Conservation (phyloP, 2,797 vertebrate genomes). For the Zenarchopterus dispar region DNA sequence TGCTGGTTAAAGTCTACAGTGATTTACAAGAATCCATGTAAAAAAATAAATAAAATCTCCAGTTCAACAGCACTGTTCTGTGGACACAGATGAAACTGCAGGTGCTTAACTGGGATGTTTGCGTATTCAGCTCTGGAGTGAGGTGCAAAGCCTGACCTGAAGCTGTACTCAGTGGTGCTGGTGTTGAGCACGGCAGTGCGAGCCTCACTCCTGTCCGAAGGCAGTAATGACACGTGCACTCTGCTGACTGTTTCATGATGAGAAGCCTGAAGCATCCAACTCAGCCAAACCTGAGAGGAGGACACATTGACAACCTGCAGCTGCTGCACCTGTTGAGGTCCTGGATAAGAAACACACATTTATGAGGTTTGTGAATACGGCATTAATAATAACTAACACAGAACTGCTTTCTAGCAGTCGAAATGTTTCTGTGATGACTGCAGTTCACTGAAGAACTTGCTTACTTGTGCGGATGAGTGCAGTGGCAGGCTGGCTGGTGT, state of each 20-base stretch:
- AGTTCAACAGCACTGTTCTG: slow-evolving; percentile 28
- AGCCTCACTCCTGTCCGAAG: slow-evolving; percentile 77
- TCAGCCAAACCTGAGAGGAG: slow-evolving; percentile 88
- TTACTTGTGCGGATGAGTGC: slow-evolving; percentile 93
- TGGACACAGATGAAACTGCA: slow-evolving; percentile 31
- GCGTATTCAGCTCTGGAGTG: not conserved
- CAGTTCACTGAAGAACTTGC: slow-evolving; percentile 43
- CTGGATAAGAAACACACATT: slow-evolving; percentile 68
- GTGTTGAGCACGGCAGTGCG: slow-evolving; percentile 85
- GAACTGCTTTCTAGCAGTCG: not conserved
- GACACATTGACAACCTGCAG: slow-evolving; percentile 89
- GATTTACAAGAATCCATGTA: not conserved
- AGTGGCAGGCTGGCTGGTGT: slow-evolving; percentile 91
- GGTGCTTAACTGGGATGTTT: not conserved
- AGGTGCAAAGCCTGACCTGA: slow-evolving; percentile 81
- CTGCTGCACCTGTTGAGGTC: slow-evolving; percentile 89
- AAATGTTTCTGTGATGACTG: too few relatives aligned
- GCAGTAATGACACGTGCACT: slow-evolving; percentile 86
- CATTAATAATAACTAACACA: not conserved
- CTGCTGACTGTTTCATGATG: slow-evolving; percentile 86
- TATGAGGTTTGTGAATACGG: not conserved
- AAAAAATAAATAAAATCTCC: not conserved
- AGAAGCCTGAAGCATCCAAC: slow-evolving; percentile 87
- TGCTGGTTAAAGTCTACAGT: slow-evolving; percentile 27
- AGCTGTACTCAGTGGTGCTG: slow-evolving; percentile 84